Percentiles rank a stretch among this genome's conserved stretches.
phyloP scores from a whole-genome alignment of 2,888 invertebrate species.

The Actias luna region DNA sequence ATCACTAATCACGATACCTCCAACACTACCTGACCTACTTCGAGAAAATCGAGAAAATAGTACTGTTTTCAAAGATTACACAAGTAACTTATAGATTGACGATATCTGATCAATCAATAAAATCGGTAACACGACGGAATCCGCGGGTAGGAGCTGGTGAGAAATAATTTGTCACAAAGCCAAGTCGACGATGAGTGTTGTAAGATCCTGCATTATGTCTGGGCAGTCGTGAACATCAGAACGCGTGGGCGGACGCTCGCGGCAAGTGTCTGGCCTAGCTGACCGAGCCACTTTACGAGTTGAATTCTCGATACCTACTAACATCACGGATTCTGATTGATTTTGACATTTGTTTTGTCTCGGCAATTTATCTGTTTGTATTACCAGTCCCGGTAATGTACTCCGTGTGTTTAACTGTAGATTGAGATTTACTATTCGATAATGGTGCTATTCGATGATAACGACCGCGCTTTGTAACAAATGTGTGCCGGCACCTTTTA shows the following conservation, averaged over 20 bases:
- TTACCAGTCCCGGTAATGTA: constrained; percentile 3
- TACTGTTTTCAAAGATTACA: too few relatives aligned
- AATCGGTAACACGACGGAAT: too few relatives aligned
- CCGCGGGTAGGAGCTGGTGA: too few relatives aligned
- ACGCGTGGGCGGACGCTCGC: constrained; percentile 17
- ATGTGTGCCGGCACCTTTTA: background rate
- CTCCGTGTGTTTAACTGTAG: background rate
- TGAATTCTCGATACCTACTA: background rate
- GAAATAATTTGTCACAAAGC: constrained; percentile 15
- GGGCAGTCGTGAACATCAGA: constrained; percentile 12
- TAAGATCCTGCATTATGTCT: constrained; percentile 22
- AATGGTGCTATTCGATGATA: background rate
- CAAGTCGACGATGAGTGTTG: constrained; percentile 7
- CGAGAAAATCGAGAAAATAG: too few relatives aligned
- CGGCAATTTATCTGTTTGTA: constrained; percentile 3
- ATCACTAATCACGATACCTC: too few relatives aligned
- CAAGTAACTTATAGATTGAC: too few relatives aligned
- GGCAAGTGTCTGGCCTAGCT: constrained; percentile 17
- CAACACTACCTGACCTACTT: too few relatives aligned
- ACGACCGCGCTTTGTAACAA: background rate
- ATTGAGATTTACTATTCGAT: constrained; percentile 8
- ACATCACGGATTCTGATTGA: background rate
- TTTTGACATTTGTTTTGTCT: constrained; percentile 10
- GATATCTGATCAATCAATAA: too few relatives aligned
- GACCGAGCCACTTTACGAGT: background rate